Conservation (phyloP, 1,140 invertebrate species). For the Cardiocondyla obscurior region DNA sequence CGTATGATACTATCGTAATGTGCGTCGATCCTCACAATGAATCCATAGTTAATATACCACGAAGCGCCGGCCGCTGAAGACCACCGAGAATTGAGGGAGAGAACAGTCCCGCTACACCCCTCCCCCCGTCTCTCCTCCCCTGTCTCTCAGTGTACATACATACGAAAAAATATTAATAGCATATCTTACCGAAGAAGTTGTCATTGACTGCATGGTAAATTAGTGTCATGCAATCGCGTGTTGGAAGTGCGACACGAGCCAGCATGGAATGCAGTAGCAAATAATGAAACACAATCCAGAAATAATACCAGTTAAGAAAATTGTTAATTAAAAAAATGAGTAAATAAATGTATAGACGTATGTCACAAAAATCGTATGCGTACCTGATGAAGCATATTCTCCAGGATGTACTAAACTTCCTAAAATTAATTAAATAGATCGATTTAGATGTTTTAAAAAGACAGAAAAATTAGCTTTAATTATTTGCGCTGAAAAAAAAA, state of each 20-base stretch:
- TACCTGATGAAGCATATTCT: conserved; percentile 99
- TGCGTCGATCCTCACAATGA: too few species aligned
- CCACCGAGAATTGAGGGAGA: too few species aligned
- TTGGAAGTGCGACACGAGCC: conserved; percentile 70
- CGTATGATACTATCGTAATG: too few species aligned
- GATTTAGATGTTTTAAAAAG: conserved; percentile 30
- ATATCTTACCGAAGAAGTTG: conserved; percentile 98
- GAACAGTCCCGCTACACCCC: too few species aligned
- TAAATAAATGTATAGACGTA: neutral
- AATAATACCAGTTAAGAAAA: conserved; percentile 73
- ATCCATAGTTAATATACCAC: too few species aligned
- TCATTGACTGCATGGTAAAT: conserved; percentile 93
- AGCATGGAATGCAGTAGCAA: conserved; percentile 59
- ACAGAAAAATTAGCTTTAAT: conserved; percentile 30
- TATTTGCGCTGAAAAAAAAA: too few species aligned
- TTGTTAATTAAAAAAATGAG: conserved; percentile 9
- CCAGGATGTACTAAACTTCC: conserved; percentile 99
- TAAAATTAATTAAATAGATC: conserved; percentile 81
- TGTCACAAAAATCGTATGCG: conserved; percentile 65
- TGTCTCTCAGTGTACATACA: too few species aligned
- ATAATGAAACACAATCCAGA: conserved; percentile 74
- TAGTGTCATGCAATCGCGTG: conserved; percentile 81
- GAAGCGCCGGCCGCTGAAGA: too few species aligned
- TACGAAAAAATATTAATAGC: conserved; percentile 10
- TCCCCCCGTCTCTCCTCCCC: too few species aligned